Evolutionary conservation across 1,140 invertebrate genomes (phyloP), one percentile per base, ranked within the genome.

Genomic region (Acromyrmex echinatior): DNA sequence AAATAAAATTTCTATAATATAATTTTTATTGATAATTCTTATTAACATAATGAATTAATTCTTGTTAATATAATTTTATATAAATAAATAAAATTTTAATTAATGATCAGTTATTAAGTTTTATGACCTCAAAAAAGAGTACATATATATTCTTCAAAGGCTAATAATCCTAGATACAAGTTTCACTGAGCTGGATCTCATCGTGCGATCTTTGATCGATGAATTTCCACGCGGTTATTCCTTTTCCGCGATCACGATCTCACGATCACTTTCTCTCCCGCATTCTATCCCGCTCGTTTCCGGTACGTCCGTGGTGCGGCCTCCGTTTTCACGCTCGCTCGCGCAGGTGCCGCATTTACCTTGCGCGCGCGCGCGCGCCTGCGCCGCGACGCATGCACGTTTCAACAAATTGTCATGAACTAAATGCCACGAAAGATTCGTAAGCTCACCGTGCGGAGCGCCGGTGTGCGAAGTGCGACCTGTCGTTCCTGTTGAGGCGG

Each of bases 341-440:
- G 45, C 35, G 12, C 82, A 86, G 53, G 87, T 89, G 79, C 51
- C 10, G 12, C 16, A 39, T n/a, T 28, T 16, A 79, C 79, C 70
- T 60, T 79, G 85, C 76, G 76, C 74, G 74, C 74, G 21, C 58
- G 35, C 56, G 35, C 56, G 35, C 25, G 28, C 73, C 68, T 16
- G 28, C 80, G 74, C 25, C 60, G 14, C 60, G 14, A 31, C 66
- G 39, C 66, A 79, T 73, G 66, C 88, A 88, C 89, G 68, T 90
- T 91, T 90, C 80, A 91, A 81, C 80, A 90, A 91, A 91, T 91
- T 91, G 90, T 91, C 90, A 91, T 86, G 90, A 91, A 88, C 89
- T 85, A 90, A 89, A 92, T 92, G 87, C 91, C 91, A 86, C 39
- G 86, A 51, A 86, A 86, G 91, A 86, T 92, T 92, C 80, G 25